phyloP scores from a whole-genome alignment of 2,888 invertebrate genomes.

The Nasonia oneida region DNA sequence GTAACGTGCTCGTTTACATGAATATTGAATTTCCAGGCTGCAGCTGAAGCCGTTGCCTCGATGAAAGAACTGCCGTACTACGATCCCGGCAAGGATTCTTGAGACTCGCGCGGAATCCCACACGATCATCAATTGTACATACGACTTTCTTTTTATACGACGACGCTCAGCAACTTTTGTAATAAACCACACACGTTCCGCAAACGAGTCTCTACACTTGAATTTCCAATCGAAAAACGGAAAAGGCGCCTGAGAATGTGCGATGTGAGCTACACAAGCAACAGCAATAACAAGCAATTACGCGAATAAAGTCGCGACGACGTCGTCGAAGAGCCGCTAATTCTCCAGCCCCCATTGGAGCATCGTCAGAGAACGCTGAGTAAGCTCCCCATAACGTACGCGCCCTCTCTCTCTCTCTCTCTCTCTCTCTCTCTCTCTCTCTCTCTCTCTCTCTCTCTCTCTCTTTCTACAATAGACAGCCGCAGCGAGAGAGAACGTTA shows the following conservation, averaged over 20 bases:
- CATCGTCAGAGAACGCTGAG: conserved; percentile 7
- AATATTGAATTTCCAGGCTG: conserved; percentile 61
- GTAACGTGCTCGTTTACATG: conserved; percentile 4
- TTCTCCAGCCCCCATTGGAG: neutral
- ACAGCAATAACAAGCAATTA: conserved; percentile 5
- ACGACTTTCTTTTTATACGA: neutral
- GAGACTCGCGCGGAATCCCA: conserved; percentile 24
- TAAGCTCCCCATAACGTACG: conserved; percentile 2
- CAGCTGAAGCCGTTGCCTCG: conserved; percentile 62
- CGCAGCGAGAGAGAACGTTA: neutral
- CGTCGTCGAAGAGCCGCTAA: conserved; percentile 6
- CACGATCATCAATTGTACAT: neutral
- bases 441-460: too few relatives aligned
- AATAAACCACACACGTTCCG: neutral
- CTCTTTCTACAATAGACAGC: neutral
- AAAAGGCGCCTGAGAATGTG: neutral
- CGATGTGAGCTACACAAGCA: neutral
- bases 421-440: too few relatives aligned
- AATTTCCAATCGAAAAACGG: neutral
- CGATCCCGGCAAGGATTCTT: conserved; percentile 47
- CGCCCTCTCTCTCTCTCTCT: too few relatives aligned
- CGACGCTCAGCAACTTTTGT: neutral
- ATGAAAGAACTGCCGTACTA: conserved; percentile 66
- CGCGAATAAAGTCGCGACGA: conserved; percentile 9
- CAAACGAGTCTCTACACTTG: neutral